A percentile compares a stretch with the other conserved stretches of the same genome.
phyloP scores from a whole-genome alignment of 2,113 vertebrate genomes.

The Lucifuga dentata region DNA sequence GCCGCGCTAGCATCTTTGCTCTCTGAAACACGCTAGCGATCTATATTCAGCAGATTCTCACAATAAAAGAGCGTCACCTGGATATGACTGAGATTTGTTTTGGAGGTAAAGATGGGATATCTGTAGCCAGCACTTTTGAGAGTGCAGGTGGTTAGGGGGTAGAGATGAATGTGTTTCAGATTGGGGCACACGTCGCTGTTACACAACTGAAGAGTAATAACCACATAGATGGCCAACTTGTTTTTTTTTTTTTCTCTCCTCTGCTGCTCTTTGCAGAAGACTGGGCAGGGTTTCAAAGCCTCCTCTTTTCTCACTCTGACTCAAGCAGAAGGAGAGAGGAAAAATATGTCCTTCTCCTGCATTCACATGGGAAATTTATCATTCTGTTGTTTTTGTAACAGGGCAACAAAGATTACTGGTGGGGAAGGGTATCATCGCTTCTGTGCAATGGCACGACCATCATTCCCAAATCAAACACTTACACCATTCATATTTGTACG shows the following conservation, averaged over 20 bases:
- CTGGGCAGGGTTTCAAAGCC: slow-evolving; percentile 67
- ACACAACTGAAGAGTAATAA: slow-evolving; percentile 74
- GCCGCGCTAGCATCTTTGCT: slow-evolving; percentile 39
- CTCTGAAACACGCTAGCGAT: slow-evolving; percentile 19
- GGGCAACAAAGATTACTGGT: slow-evolving; percentile 31
- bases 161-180: slow-evolving; percentile 65
- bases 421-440: slow-evolving; percentile 1
- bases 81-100: slow-evolving; percentile 47
- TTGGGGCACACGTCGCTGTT: slow-evolving; percentile 66
- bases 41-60: slow-evolving; percentile 27
- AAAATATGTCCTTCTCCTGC: slow-evolving; percentile 53
- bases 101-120: slow-evolving; percentile 39
- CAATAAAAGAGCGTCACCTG: slow-evolving; percentile 45
- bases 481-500: slow-evolving; percentile 10
- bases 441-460: slow-evolving; percentile 4
- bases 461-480: not conserved
- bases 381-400: slow-evolving; percentile 33
- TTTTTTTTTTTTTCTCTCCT: slow-evolving; percentile 19
- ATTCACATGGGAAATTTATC: slow-evolving; percentile 49
- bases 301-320: slow-evolving; percentile 67
- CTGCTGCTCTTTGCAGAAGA: slow-evolving; percentile 57
- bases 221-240: slow-evolving; percentile 48
- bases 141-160: slow-evolving; percentile 64
- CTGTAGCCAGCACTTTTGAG: slow-evolving; percentile 50
- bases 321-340: slow-evolving; percentile 46